A percentile compares a stretch with the other conserved stretches of the same genome.
These are phyloP conservation scores for Pelecanoides urinatrix DNA, from an alignment of 2,113 vertebrate genomes.

Conservation along the genomic window DNA sequence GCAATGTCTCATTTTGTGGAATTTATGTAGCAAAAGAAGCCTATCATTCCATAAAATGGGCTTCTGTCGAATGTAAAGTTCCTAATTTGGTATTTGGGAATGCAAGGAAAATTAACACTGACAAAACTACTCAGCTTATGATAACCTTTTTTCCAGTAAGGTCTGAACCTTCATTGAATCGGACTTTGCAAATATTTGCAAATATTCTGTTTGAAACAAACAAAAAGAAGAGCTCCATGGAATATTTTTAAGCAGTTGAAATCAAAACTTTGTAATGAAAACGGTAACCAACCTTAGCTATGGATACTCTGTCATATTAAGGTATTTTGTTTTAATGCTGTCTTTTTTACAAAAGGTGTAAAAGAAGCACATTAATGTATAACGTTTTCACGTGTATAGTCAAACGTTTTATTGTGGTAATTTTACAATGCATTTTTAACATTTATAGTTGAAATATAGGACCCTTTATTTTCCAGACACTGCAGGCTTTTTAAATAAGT, in stretches of 20 bases:
- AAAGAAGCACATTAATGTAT: background rate
- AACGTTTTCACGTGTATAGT: background rate
- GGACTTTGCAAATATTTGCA: background rate
- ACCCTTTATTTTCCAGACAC: background rate
- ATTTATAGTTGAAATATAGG: background rate
- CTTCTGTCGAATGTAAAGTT: background rate
- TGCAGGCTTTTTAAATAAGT: background rate
- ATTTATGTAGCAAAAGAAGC: background rate
- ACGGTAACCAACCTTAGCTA: rapidly evolving
- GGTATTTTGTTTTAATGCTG: background rate
- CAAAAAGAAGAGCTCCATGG: background rate
- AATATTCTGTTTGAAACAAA: background rate
- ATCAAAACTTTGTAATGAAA: background rate
- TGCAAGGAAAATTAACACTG: background rate
- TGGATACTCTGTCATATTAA: background rate
- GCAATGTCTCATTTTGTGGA: background rate
- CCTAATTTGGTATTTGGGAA: background rate
- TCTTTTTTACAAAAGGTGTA: background rate
- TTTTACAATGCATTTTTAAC: background rate
- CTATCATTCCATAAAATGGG: background rate
- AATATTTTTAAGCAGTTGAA: background rate
- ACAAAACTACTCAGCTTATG: background rate
- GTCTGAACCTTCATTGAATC: background rate
- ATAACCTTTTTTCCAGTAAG: background rate
- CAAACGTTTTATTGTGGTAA: background rate